Conservation (phyloP, 2,888 invertebrate species). For the Eledona agricola region DNA sequence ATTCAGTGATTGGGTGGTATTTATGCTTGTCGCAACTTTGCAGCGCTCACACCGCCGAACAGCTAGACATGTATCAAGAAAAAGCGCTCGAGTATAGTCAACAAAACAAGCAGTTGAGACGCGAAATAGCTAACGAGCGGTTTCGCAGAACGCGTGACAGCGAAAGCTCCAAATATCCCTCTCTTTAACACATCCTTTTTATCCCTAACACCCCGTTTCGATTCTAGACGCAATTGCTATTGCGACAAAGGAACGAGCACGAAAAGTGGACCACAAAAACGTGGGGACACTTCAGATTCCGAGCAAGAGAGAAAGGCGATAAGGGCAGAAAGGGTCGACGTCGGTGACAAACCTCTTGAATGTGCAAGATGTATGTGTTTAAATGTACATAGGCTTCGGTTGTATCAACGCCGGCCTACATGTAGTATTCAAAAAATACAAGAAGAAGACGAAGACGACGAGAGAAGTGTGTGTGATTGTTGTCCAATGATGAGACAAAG, state of each 20-base stretch:
- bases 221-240: slow-evolving; percentile 4
- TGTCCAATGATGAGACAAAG: background rate
- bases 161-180: slow-evolving; percentile 58
- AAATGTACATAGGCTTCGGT: background rate
- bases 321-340: background rate
- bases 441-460: slow-evolving; percentile 1
- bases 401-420: background rate
- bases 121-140: slow-evolving; percentile 66
- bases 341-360: background rate
- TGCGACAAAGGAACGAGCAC: no score
- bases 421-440: no score
- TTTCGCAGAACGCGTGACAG: slow-evolving; percentile 63
- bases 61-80: slow-evolving; percentile 65
- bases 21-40: no score
- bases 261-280: background rate
- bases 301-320: background rate
- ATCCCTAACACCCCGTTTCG: slow-evolving; percentile 3
- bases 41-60: slow-evolving; percentile 54
- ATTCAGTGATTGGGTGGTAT: no score
- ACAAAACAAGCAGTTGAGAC: slow-evolving; percentile 65
- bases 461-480: slow-evolving; percentile 4
- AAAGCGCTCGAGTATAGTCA: slow-evolving; percentile 66
- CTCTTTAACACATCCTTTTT: slow-evolving; percentile 46
- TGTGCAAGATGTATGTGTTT: background rate
- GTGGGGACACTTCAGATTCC: background rate